Conservation (phyloP, 2,113 vertebrate genomes). For the Ariopsis seemanni region DNA sequence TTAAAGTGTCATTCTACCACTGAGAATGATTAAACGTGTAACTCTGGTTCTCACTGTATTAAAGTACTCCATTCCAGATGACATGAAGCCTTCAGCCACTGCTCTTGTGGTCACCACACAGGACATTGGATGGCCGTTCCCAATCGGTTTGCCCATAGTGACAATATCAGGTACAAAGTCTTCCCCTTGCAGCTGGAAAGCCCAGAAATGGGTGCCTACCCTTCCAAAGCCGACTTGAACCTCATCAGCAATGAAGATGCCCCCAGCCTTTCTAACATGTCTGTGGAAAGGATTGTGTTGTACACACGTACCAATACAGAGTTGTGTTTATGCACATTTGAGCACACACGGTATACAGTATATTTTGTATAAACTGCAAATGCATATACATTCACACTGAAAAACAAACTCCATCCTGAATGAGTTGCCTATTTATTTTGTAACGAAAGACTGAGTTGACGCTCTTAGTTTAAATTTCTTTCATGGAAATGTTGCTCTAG, state of each 20-base stretch:
- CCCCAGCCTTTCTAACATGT: conserved; percentile 79
- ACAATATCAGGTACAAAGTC: conserved; percentile 95
- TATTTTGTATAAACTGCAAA: neutral
- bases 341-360: neutral
- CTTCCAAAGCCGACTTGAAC: conserved; percentile 97
- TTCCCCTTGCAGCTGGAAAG: conserved; percentile 88
- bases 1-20: conserved; percentile 58
- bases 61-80: conserved; percentile 92
- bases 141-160: conserved; percentile 98
- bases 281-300: conserved; percentile 63
- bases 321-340: neutral
- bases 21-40: conserved; percentile 53
- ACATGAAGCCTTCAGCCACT: conserved; percentile 86
- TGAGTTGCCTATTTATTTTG: neutral
- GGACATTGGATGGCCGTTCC: conserved; percentile 94
- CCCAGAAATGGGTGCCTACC: conserved; percentile 90
- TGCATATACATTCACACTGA: neutral
- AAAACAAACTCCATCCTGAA: neutral
- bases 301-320: neutral
- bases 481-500: neutral
- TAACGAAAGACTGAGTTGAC: neutral
- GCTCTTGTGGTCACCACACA: conserved; percentile 93
- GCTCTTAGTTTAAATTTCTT: neutral
- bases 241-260: conserved; percentile 91
- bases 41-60: conserved; percentile 80